Conservation (phyloP, 2,888 invertebrate genomes). For the Acholoe squamosa region DNA sequence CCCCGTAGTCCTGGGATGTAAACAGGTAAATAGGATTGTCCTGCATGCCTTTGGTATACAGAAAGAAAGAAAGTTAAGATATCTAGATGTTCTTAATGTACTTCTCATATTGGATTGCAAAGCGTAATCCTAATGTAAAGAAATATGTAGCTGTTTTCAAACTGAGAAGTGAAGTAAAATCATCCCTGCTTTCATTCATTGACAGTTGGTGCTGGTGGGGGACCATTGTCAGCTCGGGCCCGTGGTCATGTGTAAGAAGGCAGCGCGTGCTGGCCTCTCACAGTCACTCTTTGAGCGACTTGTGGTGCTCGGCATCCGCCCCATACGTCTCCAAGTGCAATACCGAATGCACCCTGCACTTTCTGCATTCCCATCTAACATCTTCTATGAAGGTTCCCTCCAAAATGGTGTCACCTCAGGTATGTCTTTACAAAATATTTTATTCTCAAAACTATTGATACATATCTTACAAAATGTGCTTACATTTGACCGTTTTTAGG, state of each 20-base stretch:
- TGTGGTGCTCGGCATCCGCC: slow-evolving; percentile 97
- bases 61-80: too few relatives aligned
- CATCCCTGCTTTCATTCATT: background rate
- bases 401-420: slow-evolving; percentile 98
- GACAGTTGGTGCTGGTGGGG: slow-evolving; percentile 94
- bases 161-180: too few relatives aligned
- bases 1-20: slow-evolving; percentile 97
- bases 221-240: slow-evolving; percentile 99
- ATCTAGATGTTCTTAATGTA: too few relatives aligned
- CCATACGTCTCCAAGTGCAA: slow-evolving; percentile 96
- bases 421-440: slow-evolving; percentile 75
- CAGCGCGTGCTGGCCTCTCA: slow-evolving; percentile 97
- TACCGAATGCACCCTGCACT: slow-evolving; percentile 99
- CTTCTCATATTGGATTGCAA: too few relatives aligned
- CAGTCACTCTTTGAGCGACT: slow-evolving; percentile 98
- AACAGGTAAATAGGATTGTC: slow-evolving; percentile 86
- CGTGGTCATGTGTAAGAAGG: slow-evolving; percentile 99
- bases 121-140: too few relatives aligned
- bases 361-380: slow-evolving; percentile 98
- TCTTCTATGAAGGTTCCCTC: slow-evolving; percentile 99
- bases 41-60: background rate
- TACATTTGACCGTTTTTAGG: too few relatives aligned
- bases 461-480: too few relatives aligned
- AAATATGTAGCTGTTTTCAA: too few relatives aligned
- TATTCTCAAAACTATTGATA: too few relatives aligned